A percentile compares a stretch with the other conserved stretches of the same genome.
Evolutionary conservation across 2,113 vertebrate genomes (phyloP).

Genomic region (Macquaria australasica): DNA sequence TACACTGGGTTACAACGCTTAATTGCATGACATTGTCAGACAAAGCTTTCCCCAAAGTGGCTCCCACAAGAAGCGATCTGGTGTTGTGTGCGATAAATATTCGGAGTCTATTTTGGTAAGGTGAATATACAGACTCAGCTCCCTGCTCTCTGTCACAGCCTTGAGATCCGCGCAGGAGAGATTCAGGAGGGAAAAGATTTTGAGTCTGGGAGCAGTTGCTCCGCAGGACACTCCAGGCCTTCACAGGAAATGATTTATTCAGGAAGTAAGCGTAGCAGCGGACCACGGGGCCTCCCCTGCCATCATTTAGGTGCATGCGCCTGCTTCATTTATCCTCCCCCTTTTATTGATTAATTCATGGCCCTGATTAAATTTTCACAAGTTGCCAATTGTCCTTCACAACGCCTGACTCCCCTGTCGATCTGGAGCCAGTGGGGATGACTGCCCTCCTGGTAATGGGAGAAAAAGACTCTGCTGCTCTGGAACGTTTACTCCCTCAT

Average conservation of each 20-base stretch:
- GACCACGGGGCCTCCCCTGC: conserved; percentile 68
- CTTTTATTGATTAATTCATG: conserved; percentile 84
- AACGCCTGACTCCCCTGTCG: conserved; percentile 71
- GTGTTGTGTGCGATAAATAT: conserved; percentile 56
- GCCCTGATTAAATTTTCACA: conserved; percentile 81
- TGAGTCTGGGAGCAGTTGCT: conserved; percentile 45
- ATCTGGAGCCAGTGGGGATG: conserved; percentile 70
- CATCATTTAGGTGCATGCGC: conserved; percentile 69
- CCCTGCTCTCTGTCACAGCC: conserved; percentile 48
- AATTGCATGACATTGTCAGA: conserved; percentile 64
- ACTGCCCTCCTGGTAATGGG: conserved; percentile 65
- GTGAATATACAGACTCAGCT: conserved; percentile 64
- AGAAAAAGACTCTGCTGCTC: conserved; percentile 37
- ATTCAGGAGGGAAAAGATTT: conserved; percentile 41
- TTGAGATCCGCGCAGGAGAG: conserved; percentile 44
- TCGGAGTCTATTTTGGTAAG: conserved; percentile 46
- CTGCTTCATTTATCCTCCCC: conserved; percentile 74
- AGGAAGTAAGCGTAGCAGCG: conserved; percentile 66
- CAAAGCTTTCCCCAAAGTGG: conserved; percentile 52
- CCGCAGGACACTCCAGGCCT: conserved; percentile 66
- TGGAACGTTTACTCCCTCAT: conserved; percentile 53
- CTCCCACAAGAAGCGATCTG: conserved; percentile 63
- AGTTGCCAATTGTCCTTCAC: conserved; percentile 82
- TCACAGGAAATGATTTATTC: conserved; percentile 83
- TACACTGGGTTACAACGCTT: conserved; percentile 34